Percentiles rank a stretch among this genome's conserved stretches.
phyloP scores from a whole-genome alignment of 2,888 invertebrate species.

The Pterostichus niger region DNA sequence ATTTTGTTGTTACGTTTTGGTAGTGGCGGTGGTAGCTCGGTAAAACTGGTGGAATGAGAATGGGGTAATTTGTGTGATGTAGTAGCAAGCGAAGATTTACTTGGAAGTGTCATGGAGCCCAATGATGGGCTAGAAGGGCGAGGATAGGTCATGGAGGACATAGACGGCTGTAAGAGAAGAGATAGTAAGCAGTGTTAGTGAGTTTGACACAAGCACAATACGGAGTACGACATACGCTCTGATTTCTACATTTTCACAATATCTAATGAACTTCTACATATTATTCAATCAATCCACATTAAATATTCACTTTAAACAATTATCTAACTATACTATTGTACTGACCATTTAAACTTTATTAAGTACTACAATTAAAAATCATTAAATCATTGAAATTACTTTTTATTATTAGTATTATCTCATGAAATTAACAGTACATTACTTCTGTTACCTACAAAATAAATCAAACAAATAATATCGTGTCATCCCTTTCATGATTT shows the following conservation, averaged over 20 bases:
- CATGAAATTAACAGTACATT: too few species aligned
- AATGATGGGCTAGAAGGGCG: slow-evolving; percentile 48
- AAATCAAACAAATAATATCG: too few species aligned
- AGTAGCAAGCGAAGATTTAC: slow-evolving; percentile 34
- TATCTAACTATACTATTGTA: too few species aligned
- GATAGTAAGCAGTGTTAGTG: slow-evolving; percentile 76
- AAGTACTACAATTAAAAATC: too few species aligned
- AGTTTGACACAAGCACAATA: slow-evolving; percentile 70
- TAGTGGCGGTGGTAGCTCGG: slow-evolving; percentile 78
- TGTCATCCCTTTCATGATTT: too few species aligned
- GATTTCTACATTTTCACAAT: slow-evolving; percentile 19
- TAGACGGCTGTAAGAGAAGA: slow-evolving; percentile 76
- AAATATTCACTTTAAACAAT: too few species aligned
- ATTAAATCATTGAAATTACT: too few species aligned
- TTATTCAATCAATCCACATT: too few species aligned
- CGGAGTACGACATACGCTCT: slow-evolving; percentile 10
- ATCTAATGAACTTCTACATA: neutral
- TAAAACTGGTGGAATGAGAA: slow-evolving; percentile 66
- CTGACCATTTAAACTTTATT: too few species aligned
- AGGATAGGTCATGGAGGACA: slow-evolving; percentile 70
- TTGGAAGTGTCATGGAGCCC: slow-evolving; percentile 62
- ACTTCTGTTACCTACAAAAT: too few species aligned
- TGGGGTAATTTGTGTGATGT: slow-evolving; percentile 60
- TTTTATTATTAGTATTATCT: too few species aligned
- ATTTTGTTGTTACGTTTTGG: slow-evolving; percentile 78